Percentiles rank a stretch among this genome's conserved stretches.
phyloP scores from a whole-genome alignment of 2,797 vertebrate species.

The Enteromius viviparus region DNA sequence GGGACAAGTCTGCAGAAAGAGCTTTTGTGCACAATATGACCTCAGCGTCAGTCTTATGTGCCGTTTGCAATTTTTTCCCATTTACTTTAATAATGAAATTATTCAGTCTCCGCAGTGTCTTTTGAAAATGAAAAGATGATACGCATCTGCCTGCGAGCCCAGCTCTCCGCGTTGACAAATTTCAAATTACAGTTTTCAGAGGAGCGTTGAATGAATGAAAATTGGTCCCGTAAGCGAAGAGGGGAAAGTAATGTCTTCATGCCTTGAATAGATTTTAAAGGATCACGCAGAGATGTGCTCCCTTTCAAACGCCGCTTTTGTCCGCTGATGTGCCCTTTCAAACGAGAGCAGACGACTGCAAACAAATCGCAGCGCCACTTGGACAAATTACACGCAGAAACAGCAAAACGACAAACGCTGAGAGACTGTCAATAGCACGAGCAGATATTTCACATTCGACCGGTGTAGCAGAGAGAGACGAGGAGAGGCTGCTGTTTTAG shows the following conservation, averaged over 20 bases:
- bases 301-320: constrained; percentile 44
- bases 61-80: constrained; percentile 44
- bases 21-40: constrained; percentile 39
- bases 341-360: constrained; percentile 22
- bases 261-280: constrained; percentile 46
- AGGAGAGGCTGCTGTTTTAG: not conserved
- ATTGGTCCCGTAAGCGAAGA: constrained; percentile 52
- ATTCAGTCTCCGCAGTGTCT: constrained; percentile 50
- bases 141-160: constrained; percentile 51
- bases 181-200: constrained; percentile 61
- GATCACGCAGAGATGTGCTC: constrained; percentile 31
- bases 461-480: not conserved
- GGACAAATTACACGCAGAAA: constrained; percentile 44
- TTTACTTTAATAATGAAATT: constrained; percentile 59
- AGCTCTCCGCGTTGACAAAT: constrained; percentile 59
- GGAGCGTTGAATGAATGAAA: constrained; percentile 46
- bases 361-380: constrained; percentile 30
- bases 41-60: constrained; percentile 43
- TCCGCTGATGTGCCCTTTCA: constrained; percentile 39
- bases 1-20: constrained; percentile 14
- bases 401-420: not conserved
- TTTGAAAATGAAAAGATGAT: constrained; percentile 60
- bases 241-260: constrained; percentile 43
- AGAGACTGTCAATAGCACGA: not conserved
- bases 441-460: constrained; percentile 10